phyloP scores from a whole-genome alignment of 1,140 invertebrate species.

The Sarcophaga bullata region DNA sequence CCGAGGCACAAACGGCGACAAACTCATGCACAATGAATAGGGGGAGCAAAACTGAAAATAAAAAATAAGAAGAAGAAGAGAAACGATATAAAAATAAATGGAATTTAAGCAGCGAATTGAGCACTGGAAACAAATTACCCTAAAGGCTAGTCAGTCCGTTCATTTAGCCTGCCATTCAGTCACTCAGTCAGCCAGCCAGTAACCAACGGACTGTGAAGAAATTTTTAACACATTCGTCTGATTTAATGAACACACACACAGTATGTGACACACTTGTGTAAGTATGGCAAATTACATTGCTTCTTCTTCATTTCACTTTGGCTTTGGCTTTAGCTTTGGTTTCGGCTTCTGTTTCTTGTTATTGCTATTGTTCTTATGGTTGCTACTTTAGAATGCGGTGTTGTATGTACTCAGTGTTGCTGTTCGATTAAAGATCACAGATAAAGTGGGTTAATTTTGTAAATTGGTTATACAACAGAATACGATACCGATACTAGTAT shows the following conservation, averaged over 20 bases:
- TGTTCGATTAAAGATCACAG: not conserved
- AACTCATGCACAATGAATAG: not conserved
- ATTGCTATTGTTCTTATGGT: too few relatives aligned
- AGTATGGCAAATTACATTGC: not conserved
- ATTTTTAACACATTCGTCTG: not conserved
- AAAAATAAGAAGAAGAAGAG: not conserved
- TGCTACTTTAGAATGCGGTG: not conserved
- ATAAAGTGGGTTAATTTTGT: constrained; percentile 24
- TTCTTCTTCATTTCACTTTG: too few relatives aligned
- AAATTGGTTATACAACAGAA: not conserved
- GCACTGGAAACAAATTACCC: constrained; percentile 50
- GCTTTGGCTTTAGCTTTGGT: too few relatives aligned
- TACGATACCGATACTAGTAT: too few relatives aligned
- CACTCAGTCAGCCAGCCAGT: not conserved
- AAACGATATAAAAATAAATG: constrained; percentile 26
- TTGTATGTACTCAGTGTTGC: constrained; percentile 6
- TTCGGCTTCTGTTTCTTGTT: too few relatives aligned
- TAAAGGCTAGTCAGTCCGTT: not conserved
- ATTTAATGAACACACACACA: not conserved
- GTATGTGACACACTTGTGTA: constrained; percentile 21
- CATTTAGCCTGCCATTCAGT: too few relatives aligned
- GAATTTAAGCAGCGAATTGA: constrained; percentile 53
- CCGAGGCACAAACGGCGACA: not conserved
- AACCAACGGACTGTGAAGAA: constrained; percentile 21
- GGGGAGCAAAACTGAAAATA: not conserved